phyloP scores from a whole-genome alignment of 2,888 invertebrate genomes.

The Mellilla xanthometata region DNA sequence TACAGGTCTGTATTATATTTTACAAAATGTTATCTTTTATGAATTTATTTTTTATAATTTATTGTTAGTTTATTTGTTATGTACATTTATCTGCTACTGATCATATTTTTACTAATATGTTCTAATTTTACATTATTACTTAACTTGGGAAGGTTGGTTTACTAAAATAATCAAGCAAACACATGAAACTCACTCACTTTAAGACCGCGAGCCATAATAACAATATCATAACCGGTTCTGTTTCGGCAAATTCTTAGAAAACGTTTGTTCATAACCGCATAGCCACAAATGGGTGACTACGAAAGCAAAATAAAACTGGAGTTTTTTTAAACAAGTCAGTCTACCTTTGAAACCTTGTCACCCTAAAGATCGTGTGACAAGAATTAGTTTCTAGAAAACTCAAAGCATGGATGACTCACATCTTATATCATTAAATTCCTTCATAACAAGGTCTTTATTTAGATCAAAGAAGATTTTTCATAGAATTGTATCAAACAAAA shows the following conservation, averaged over 20 bases:
- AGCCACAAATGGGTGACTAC: conserved; percentile 17
- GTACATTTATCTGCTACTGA: too few relatives aligned
- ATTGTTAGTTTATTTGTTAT: too few relatives aligned
- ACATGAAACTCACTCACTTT: conserved; percentile 1
- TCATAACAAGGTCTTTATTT: conserved; percentile 26
- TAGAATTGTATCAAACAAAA: conserved; percentile 10
- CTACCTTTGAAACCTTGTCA: conserved; percentile 13
- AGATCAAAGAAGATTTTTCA: conserved; percentile 16
- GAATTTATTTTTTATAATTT: too few relatives aligned
- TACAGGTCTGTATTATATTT: too few relatives aligned
- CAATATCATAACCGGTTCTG: conserved; percentile 26
- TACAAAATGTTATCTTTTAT: too few relatives aligned
- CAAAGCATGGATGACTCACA: conserved; percentile 49
- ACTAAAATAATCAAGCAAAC: too few relatives aligned
- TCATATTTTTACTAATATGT: too few relatives aligned
- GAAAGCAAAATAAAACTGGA: conserved; percentile 2
- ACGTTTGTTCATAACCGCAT: conserved; percentile 17
- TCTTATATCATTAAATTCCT: conserved; percentile 40
- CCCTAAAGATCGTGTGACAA: conserved; percentile 50
- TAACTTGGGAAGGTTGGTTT: too few relatives aligned
- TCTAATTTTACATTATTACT: too few relatives aligned
- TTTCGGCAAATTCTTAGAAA: conserved; percentile 28
- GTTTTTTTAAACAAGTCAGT: conserved; percentile 2
- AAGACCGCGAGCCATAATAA: conserved; percentile 14
- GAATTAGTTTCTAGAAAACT: conserved; percentile 58